Evolutionary conservation across 2,797 vertebrate genomes (phyloP), one percentile per base, ranked within the genome.

Genomic region (Gorsachius magnificus): DNA sequence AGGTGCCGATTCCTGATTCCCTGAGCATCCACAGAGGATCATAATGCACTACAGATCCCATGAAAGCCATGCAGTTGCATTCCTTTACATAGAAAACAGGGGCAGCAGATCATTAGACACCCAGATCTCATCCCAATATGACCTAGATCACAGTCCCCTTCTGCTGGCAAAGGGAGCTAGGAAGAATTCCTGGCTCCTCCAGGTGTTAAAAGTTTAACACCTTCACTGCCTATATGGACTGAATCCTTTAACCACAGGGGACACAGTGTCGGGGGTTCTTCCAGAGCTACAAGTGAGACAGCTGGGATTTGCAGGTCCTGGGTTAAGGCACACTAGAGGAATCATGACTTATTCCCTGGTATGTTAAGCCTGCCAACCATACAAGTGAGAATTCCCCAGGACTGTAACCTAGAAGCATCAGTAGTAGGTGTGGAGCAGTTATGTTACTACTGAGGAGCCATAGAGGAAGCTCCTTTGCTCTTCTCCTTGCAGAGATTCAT

Each of bases 11-110:
- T 77, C 46, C 13, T 4, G 5, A 21, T 17, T 45, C 64, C 43
- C 46, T 60, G 29, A 10, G 12, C 0, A 0, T 28, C 14, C 26
- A 8, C 19, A 28, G 21, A 17, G 21, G 19, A 36, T 24, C 17
- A 5, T 6, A 19, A 19, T 0, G 1, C 19, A 12, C 5, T 24
- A 16, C 0, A 0, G 36, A 53, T 2, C 13, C 9, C 8, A 5
- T 10, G 51, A 54, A 87, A 66, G 2, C 10, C 14, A 2, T 2
- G 7, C 21, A 3, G 7, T 9, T 91, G 70, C 53, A 51, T 78
- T 89, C 24, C 33, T 19, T 2, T 6, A 4, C 1, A 7, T 1
- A 38, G 74, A 16, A 66, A 89, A 74, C 18, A 76, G 72, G 53
- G 56, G 53, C 87, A 95, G 61, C 65, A 75, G 29, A 74, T 64